Percentiles rank a stretch among this genome's conserved stretches.
These are phyloP conservation scores for Diplogasteroides magnus DNA, from an alignment of 1,140 invertebrate species.

Conservation along the genomic window DNA sequence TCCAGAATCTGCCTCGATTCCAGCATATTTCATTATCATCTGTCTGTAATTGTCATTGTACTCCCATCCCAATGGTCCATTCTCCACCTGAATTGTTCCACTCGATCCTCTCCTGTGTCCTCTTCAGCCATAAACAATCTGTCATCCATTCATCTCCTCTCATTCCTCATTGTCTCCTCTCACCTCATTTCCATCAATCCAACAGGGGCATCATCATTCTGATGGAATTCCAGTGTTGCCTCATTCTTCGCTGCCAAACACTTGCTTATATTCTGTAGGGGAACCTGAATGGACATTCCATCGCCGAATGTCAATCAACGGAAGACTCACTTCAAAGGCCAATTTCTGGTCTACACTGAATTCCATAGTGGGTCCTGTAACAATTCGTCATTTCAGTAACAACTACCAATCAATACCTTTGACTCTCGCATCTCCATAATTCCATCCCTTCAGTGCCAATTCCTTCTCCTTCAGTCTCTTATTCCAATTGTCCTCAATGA, in stretches of 20 bases:
- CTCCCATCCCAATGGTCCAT: not conserved
- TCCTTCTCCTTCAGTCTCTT: conserved; percentile 67
- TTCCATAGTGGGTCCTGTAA: conserved; percentile 72
- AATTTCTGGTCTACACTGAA: conserved; percentile 77
- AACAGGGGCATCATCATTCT: conserved; percentile 95
- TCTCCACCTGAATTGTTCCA: conserved; percentile 13
- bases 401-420: conserved; percentile 61
- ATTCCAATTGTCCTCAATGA: conserved; percentile 71
- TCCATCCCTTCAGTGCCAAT: conserved; percentile 92
- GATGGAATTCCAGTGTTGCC: conserved; percentile 95
- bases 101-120: not conserved
- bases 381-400: not conserved
- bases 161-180: conserved; percentile 61
- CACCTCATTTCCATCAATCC: conserved; percentile 95
- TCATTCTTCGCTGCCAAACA: conserved; percentile 97
- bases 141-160: conserved; percentile 73
- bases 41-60: conserved; percentile 69
- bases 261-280: conserved; percentile 87
- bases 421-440: conserved; percentile 94
- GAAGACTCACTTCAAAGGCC: conserved; percentile 94
- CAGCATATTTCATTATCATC: conserved; percentile 87
- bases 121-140: conserved; percentile 38
- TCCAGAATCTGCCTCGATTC: conserved; percentile 91
- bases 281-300: no score
- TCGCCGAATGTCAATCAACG: no score